Base-by-base conservation (phyloP, 1,140 invertebrate species). In the Meteorus sp. region DNA sequence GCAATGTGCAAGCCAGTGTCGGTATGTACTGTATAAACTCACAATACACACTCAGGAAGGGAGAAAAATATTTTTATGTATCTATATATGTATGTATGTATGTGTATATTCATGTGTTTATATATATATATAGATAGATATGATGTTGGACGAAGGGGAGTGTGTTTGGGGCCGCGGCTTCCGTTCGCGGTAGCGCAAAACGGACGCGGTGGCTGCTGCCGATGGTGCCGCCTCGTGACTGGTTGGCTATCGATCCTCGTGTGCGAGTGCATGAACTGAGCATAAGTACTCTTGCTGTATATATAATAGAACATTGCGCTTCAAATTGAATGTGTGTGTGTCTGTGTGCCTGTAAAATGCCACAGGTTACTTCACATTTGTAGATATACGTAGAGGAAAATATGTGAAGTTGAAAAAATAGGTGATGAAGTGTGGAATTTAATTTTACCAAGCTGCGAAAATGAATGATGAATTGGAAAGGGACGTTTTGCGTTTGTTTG, bases 191-290 rank as follows among this genome's bases (percentile, higher is more conserved):
- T 53, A 58, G 47, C 56, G 47, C 29, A 54, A 48, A 33, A 47
- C 56, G 41, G 50, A 20, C n/a, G n/a, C n/a, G n/a, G n/a, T n/a
- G 43, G 44, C 43, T 37, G 56, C 47, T 58, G 55, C 41, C 33
- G 55, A 54, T 52, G 55, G 55, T 57, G 55, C 60, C 56, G 60
- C 55, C 60, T 62, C 60, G 60, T 62, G 60, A 62, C 60, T 62
- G 60, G 60, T 37, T 47, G 48, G 27, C 60, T 62, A 62, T 62
- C 60, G 60, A 62, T 62, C 60, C 48, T 43, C 48, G 22, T 45
- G 23, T 33, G 43, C 35, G 11, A 15, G 35, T 15, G 15, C 15
- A 39, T 5, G 13, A 4, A 39, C 15, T n/a, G 35, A 8, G 35
- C 35, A 11, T 13, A 39, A 39, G 8, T 7, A 7, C 8, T 1